Conservation (phyloP, 1,140 invertebrate species). For the Drosophila tropicalis region DNA sequence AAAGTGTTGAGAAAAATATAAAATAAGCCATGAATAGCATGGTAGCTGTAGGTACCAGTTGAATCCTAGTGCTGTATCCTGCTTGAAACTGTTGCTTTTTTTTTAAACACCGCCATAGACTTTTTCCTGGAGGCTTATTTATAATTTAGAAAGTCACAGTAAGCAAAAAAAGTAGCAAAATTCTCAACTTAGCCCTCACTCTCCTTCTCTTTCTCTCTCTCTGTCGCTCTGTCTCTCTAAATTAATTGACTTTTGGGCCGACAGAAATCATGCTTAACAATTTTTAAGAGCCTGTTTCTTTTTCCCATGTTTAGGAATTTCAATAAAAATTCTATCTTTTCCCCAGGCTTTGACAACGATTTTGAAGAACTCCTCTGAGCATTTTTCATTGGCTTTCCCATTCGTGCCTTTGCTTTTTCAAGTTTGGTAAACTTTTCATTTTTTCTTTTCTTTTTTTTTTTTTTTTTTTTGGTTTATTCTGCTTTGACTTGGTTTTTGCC, state of each 20-base stretch:
- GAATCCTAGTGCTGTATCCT: neutral
- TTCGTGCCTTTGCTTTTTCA: conserved; percentile 3
- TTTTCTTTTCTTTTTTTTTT: too few relatives aligned
- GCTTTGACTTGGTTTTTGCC: conserved; percentile 16
- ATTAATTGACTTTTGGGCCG: conserved; percentile 9
- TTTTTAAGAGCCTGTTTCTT: neutral
- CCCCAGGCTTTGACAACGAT: conserved; percentile 3
- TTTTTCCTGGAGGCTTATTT: neutral
- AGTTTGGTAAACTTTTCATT: conserved; percentile 16
- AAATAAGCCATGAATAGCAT: conserved; percentile 2
- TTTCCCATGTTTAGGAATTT: conserved; percentile 9
- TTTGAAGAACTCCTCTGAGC: neutral
- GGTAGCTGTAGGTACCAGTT: neutral
- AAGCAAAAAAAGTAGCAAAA: neutral
- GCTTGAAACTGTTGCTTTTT: conserved; percentile 49
- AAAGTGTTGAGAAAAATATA: conserved; percentile 37
- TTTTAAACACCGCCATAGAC: neutral
- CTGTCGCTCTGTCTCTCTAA: neutral
- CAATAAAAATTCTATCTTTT: conserved; percentile 22
- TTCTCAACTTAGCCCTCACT: neutral
- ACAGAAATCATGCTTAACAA: neutral
- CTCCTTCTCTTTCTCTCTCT: neutral
- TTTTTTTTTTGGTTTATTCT: neutral
- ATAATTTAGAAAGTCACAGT: neutral
- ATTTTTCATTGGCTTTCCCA: neutral